Evolutionary conservation across 2,888 invertebrate genomes (phyloP), one percentile per base, ranked within the genome.

Genomic region (Arenicola marina): DNA sequence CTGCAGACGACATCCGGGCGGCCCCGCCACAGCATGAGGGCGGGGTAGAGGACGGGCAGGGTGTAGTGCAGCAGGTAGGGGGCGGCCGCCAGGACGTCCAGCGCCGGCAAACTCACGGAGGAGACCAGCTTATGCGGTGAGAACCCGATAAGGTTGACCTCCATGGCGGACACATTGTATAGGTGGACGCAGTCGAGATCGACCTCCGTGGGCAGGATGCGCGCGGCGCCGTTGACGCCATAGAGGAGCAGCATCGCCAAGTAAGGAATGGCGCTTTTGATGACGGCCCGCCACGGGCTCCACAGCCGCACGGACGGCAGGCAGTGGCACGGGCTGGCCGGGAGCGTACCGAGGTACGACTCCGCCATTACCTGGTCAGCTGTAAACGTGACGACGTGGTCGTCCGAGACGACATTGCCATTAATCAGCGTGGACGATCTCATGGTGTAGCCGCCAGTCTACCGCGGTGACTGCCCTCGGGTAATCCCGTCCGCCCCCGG

Each of bases 41-140:
- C 11, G 2, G 72, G 71, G 31, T 64, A 65, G 34, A 61, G 18
- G 7, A 72, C 32, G 28, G 72, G 72, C 2, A 71, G 46, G 46
- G 56, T 29, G 46, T 71, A 71, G 38, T 71, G 71, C 24, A 65
- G 28, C 21, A 71, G 61, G 60, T 71, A 71, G 21, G 71, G 71
- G 3, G 69, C 26, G 32, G 70, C 69, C 2, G 70, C 38, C 38
- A 70, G 43, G 15, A 71, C 29, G 45, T 71, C 71, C 11, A 70
- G 56, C 31, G 60, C 58, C 18, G 44, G 33, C 28, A 21, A 43
- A 43, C 60, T 59, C 18, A 45, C 7, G 11, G 60, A 48, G 3
- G 68, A 65, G 21, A 71, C 34, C 32, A 68, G 33, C 21, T 48
- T 11, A 29, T 71, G 68, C 11, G 70, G 67, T 2, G 57, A 59